phyloP scores from a whole-genome alignment of 2,888 invertebrate species.

The Eueremaeus valkanovi region DNA sequence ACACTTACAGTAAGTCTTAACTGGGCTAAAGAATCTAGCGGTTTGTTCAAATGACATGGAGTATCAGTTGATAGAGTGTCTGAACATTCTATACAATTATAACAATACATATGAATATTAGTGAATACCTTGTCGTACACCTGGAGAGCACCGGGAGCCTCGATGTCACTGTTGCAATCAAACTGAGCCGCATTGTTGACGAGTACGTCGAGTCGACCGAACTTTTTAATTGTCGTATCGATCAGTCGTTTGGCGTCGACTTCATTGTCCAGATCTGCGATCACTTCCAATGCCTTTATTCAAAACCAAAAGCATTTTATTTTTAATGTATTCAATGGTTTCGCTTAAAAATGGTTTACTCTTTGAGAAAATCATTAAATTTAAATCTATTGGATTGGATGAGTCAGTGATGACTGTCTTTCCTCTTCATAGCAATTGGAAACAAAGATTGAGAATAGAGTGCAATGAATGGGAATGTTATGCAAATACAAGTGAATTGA shows the following conservation, averaged over 20 bases:
- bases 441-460: background rate
- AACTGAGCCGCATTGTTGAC: conserved; percentile 40
- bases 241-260: conserved; percentile 26
- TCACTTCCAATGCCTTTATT: conserved; percentile 34
- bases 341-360: background rate
- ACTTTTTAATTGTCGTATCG: conserved; percentile 16
- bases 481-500: background rate
- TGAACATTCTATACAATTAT: background rate
- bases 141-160: background rate
- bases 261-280: conserved; percentile 30
- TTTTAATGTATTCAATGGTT: background rate
- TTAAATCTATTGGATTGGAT: too few species aligned
- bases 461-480: background rate
- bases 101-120: background rate
- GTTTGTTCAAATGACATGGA: too few species aligned
- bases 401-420: background rate
- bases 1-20: too few species aligned
- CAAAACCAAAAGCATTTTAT: background rate
- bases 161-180: conserved; percentile 3
- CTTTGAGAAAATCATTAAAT: background rate
- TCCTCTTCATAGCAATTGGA: background rate
- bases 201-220: conserved; percentile 34
- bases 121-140: background rate
- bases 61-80: too few species aligned
- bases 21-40: too few species aligned